These are phyloP conservation scores for Cyprinodon brontotheroides DNA, from an alignment of 2,113 vertebrate species.

Conservation along the genomic window DNA sequence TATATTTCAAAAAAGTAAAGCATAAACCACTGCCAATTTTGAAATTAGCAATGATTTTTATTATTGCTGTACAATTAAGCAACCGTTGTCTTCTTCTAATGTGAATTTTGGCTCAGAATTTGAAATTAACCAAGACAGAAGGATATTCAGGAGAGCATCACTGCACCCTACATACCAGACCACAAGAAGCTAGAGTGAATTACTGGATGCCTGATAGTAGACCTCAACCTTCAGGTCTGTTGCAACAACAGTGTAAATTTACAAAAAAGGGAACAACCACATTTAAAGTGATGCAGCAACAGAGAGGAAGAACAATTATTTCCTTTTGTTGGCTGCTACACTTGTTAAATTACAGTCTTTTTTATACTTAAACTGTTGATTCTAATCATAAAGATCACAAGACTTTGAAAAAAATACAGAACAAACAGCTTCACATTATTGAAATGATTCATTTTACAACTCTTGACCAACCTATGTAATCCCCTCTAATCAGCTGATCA, in stretches of 20 bases:
- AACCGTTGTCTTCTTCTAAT: background rate
- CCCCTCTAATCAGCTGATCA: background rate
- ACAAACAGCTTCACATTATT: background rate
- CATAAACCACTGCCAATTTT: background rate
- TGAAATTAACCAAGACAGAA: background rate
- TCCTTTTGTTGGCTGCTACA: constrained; percentile 13
- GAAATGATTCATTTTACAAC: background rate
- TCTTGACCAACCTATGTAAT: background rate
- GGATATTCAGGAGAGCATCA: background rate
- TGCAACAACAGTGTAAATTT: constrained; percentile 20
- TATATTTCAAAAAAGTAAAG: background rate
- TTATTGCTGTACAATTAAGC: background rate
- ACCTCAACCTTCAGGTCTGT: background rate
- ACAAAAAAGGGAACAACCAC: constrained; percentile 19
- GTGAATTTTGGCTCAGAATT: background rate
- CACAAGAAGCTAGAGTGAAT: background rate
- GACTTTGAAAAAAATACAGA: too few species aligned
- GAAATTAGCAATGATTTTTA: background rate
- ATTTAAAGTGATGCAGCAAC: background rate
- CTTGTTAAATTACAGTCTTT: background rate
- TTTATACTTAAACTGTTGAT: background rate
- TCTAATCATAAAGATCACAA: too few species aligned
- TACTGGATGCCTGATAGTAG: background rate
- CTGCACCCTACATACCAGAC: background rate
- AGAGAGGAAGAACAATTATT: background rate